phyloP scores from a whole-genome alignment of 2,797 vertebrate species.

The Intellagama lesueurii region DNA sequence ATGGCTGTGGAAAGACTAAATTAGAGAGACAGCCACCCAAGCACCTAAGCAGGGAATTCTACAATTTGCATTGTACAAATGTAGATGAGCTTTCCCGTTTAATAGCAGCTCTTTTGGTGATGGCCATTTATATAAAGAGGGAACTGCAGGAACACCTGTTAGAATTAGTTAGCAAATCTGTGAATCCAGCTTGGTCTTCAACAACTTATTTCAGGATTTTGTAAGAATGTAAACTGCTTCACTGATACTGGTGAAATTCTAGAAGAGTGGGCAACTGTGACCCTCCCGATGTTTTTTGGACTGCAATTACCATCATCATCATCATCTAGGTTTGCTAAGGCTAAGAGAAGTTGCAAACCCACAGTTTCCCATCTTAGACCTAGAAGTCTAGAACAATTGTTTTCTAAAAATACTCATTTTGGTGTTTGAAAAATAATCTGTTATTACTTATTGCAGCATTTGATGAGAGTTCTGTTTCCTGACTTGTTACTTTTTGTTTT shows the following conservation, averaged over 20 bases:
- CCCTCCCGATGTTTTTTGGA: background rate
- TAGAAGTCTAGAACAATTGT: no score
- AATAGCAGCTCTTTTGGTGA: background rate
- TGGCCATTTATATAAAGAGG: background rate
- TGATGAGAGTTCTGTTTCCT: no score
- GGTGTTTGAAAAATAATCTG: no score
- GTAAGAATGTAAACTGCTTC: background rate
- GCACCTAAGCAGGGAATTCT: no score
- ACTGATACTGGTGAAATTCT: background rate
- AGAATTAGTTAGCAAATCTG: background rate
- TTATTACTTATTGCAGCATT: no score
- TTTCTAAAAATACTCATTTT: no score
- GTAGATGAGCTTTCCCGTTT: background rate
- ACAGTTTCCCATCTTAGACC: background rate
- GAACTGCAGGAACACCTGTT: background rate
- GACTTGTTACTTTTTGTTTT: no score
- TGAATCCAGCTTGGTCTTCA: background rate
- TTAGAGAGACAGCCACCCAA: no score
- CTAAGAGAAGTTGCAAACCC: background rate
- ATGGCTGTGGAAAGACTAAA: no score
- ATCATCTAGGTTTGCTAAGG: background rate
- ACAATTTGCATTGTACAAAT: background rate
- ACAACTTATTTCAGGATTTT: background rate
- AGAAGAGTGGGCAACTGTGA: background rate
- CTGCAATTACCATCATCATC: no score